Evolutionary conservation across 92 coral and sea anemone genomes (phyloP).

Genomic region (Epizoanthus fatuus): DNA sequence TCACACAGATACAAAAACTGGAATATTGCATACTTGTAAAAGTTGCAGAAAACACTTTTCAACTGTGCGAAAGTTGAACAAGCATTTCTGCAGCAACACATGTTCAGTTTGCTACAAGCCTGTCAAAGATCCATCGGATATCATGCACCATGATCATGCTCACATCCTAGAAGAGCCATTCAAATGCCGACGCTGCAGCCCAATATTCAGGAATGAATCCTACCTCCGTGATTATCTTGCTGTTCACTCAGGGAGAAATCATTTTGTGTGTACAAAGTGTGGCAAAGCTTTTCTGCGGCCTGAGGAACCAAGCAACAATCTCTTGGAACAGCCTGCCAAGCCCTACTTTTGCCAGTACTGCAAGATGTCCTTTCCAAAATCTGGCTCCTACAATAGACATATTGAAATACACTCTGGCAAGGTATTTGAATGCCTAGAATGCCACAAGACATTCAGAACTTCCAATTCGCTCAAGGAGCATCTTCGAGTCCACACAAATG

Average conservation of each 20-base stretch:
- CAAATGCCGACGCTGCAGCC: constrained; percentile 1
- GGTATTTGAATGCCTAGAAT: not conserved
- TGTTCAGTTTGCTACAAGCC: not conserved
- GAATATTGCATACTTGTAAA: not conserved
- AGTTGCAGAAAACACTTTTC: not conserved
- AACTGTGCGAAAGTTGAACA: not conserved
- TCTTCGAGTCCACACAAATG: not conserved
- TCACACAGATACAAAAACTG: not conserved
- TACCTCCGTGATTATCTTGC: not conserved
- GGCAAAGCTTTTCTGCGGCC: not conserved
- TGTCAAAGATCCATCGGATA: not conserved
- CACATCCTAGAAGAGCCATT: not conserved
- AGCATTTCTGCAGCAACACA: not conserved
- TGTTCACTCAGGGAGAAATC: constrained; percentile 3
- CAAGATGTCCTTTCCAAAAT: not conserved
- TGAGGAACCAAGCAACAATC: not conserved
- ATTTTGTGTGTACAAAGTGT: not conserved
- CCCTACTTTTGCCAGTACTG: constrained; percentile 16
- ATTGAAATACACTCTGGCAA: constrained; percentile 9
- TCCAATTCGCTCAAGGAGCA: constrained; percentile 4
- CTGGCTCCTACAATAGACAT: not conserved
- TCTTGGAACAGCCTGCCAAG: not conserved
- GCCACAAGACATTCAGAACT: constrained; percentile 11
- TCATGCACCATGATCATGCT: not conserved
- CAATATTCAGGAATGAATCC: not conserved